Percentiles rank a stretch among this genome's conserved stretches.
Evolutionary conservation across 2,797 vertebrate genomes (phyloP).

Genomic region (Remorina albescens): DNA sequence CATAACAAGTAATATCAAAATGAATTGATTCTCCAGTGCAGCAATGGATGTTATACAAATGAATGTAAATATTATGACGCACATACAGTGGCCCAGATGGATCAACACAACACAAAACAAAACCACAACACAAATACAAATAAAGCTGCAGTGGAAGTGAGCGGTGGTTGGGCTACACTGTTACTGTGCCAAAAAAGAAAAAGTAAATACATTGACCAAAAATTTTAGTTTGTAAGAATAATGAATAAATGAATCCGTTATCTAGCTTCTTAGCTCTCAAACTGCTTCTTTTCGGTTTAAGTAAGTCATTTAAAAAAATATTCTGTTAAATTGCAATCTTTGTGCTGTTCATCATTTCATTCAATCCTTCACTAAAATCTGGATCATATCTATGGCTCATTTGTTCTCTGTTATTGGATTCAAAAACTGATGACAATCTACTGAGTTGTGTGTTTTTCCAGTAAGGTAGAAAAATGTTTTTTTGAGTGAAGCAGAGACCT

Average conservation of each 20-base stretch:
- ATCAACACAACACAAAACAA: too few species aligned
- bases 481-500: background rate
- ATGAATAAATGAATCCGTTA: too few species aligned
- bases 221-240: too few species aligned
- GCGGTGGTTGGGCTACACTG: too few species aligned
- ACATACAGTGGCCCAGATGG: too few species aligned
- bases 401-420: background rate
- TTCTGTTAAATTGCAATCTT: slow-evolving; percentile 7
- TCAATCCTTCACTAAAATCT: background rate
- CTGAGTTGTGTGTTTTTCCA: background rate
- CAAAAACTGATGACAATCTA: background rate
- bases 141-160: too few species aligned
- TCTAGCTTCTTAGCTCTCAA: too few species aligned
- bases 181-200: too few species aligned
- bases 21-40: background rate
- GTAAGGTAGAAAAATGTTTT: background rate
- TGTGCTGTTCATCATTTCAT: background rate
- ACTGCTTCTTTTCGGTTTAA: background rate
- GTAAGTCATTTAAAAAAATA: background rate
- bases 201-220: too few species aligned
- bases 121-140: too few species aligned
- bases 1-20: background rate
- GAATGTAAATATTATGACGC: too few species aligned
- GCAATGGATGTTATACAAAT: background rate
- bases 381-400: background rate